Base-by-base conservation (phyloP, 64 coral and sea anemone species). In the Dendrophyllia cribrosa region DNA sequence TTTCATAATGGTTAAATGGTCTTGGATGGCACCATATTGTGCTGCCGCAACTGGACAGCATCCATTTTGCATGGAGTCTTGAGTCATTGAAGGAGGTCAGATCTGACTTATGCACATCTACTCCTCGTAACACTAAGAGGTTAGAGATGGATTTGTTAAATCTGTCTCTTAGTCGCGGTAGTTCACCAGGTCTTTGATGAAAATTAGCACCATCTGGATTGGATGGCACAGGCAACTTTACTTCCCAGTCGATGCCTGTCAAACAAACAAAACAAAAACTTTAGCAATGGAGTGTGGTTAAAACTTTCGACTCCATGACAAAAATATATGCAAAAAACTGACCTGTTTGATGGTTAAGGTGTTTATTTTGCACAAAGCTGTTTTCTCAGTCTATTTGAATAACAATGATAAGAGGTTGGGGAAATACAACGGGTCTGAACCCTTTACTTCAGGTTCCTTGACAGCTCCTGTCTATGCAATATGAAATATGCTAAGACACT, bases 111-210 rank as follows among this genome's bases (percentile, higher is more conserved):
- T 96, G 87, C 7, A 96, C 76, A 52, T 99, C 91, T 69, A 96
- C 96, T 76, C 97, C 97, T 58, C 97, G 91, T 62, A 99, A 87
- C 13, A 99, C 78, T 4, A 96, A 20, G 48, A 93, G 74, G 64
- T 99, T 99, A 17, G 97, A 87, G 62, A 99, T 65, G 3, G 97
- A 96, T 59, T 99, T 99, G 75, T 96, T 99, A 24, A 96, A 99
- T 19, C 74, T 78, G 6, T 24, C 75, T 83, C 76, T 88, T 7
- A 91, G 74, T 76, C 92, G 59, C 75, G 92, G 86, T 14, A 75
- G 67, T 83, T 68, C 60, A 66, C 80, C 80, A 26, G 70, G 91
- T 59, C 74, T 58, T 76, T 68, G 62, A 16, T 83, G 49, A 77
- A 21, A 51, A 86, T 73, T 59, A 15, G 45, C 71, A 50, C 66